Conservation (phyloP, 2,797 vertebrate species). For the Sebastes iracundus region DNA sequence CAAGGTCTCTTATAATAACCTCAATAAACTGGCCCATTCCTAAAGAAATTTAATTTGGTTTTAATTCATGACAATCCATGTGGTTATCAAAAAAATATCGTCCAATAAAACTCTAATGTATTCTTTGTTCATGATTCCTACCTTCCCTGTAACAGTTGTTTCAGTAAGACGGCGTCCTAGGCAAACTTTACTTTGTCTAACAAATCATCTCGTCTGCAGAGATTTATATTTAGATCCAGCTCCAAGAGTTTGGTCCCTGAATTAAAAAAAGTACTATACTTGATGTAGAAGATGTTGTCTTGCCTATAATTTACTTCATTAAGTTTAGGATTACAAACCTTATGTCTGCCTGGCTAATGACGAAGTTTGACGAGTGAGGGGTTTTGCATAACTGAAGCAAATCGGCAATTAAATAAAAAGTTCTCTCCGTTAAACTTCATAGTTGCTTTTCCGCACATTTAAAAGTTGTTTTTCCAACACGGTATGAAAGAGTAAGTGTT, state of each 20-base stretch:
- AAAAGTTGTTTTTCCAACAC: slow-evolving; percentile 35
- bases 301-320: slow-evolving; percentile 39
- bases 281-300: neutral
- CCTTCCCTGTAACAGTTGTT: neutral
- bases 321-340: slow-evolving; percentile 30
- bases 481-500: slow-evolving; percentile 26
- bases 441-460: slow-evolving; percentile 32
- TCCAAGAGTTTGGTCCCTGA: neutral
- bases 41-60: neutral
- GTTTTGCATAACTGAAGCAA: slow-evolving; percentile 20
- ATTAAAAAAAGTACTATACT: slow-evolving; percentile 7
- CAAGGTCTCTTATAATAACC: neutral
- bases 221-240: neutral
- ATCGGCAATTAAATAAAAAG: slow-evolving; percentile 32
- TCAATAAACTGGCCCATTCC: neutral
- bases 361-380: slow-evolving; percentile 10
- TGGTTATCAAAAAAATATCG: neutral
- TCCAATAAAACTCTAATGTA: neutral
- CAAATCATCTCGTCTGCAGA: neutral
- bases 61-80: neutral
- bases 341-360: slow-evolving; percentile 42
- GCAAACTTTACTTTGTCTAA: neutral
- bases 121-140: neutral
- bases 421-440: slow-evolving; percentile 3
- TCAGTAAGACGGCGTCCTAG: neutral